Percentiles rank a stretch among this genome's conserved stretches.
Evolutionary conservation across 2,888 invertebrate species (phyloP).

Genomic region (Limnephilus auricula): DNA sequence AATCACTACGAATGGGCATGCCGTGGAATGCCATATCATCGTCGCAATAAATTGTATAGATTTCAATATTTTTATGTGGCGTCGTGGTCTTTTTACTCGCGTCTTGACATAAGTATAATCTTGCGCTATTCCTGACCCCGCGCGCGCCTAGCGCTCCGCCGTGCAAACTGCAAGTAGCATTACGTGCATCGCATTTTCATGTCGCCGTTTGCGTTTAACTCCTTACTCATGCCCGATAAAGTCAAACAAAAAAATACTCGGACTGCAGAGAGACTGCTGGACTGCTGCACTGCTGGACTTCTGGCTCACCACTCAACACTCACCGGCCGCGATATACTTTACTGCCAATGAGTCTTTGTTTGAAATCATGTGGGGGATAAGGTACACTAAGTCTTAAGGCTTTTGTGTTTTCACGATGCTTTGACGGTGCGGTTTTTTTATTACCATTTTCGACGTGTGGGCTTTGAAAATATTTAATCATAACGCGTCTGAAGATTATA

Average conservation of each 20-base stretch:
- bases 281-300: background rate
- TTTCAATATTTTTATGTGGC: background rate
- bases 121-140: constrained; percentile 7
- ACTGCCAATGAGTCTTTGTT: constrained; percentile 34
- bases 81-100: background rate
- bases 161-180: constrained; percentile 28
- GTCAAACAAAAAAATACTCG: constrained; percentile 45
- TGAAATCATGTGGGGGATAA: constrained; percentile 18
- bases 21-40: background rate
- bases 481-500: background rate
- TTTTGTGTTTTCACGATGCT: constrained; percentile 12
- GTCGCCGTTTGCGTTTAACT: constrained; percentile 54
- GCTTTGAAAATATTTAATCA: background rate
- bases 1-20: background rate
- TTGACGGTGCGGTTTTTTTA: background rate
- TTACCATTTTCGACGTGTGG: background rate
- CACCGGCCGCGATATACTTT: background rate
- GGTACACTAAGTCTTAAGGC: background rate
- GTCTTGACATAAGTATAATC: background rate
- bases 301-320: background rate
- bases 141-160: background rate
- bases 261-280: background rate
- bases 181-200: constrained; percentile 60
- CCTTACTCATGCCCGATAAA: constrained; percentile 56
- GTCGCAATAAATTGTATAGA: background rate